Percentiles rank a stretch among this genome's conserved stretches.
These are phyloP conservation scores for Pollenia amentaria DNA, from an alignment of 2,888 invertebrate genomes.

Conservation along the genomic window DNA sequence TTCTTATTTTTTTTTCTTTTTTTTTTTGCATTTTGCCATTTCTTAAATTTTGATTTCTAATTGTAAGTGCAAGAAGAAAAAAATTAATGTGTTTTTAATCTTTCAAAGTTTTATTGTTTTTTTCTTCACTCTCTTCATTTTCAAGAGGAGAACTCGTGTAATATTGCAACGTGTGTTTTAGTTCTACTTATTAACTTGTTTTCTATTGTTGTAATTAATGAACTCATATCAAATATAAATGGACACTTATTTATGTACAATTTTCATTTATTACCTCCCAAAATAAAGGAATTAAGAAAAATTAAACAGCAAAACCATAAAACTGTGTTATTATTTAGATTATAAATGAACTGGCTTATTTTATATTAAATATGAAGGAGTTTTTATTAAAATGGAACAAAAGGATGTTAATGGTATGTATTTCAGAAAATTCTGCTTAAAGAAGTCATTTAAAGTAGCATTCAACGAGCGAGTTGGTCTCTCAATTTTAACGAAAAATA, in stretches of 20 bases:
- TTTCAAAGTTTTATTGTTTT: slow-evolving; percentile 42
- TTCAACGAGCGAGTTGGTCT: too few relatives aligned
- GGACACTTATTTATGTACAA: slow-evolving; percentile 1
- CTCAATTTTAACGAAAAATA: too few relatives aligned
- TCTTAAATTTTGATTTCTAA: slow-evolving; percentile 54
- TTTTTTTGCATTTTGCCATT: not conserved
- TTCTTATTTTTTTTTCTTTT: not conserved
- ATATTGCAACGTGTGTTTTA: not conserved
- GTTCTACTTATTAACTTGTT: slow-evolving; percentile 44
- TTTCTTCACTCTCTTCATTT: not conserved
- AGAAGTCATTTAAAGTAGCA: too few relatives aligned
- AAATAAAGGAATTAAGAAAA: slow-evolving; percentile 1
- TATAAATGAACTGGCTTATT: slow-evolving; percentile 36
- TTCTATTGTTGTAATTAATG: slow-evolving; percentile 55
- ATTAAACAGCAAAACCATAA: not conserved
- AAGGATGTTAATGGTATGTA: too few relatives aligned
- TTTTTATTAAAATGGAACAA: too few relatives aligned
- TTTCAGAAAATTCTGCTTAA: too few relatives aligned
- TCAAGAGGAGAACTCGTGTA: not conserved
- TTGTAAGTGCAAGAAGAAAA: slow-evolving; percentile 25
- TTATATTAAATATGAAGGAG: not conserved
- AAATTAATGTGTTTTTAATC: slow-evolving; percentile 71
- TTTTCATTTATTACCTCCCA: slow-evolving; percentile 16
- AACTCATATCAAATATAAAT: slow-evolving; percentile 21
- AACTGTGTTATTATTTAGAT: not conserved